Conservation (phyloP, 2,797 vertebrate species). For the Sus cebifrons region DNA sequence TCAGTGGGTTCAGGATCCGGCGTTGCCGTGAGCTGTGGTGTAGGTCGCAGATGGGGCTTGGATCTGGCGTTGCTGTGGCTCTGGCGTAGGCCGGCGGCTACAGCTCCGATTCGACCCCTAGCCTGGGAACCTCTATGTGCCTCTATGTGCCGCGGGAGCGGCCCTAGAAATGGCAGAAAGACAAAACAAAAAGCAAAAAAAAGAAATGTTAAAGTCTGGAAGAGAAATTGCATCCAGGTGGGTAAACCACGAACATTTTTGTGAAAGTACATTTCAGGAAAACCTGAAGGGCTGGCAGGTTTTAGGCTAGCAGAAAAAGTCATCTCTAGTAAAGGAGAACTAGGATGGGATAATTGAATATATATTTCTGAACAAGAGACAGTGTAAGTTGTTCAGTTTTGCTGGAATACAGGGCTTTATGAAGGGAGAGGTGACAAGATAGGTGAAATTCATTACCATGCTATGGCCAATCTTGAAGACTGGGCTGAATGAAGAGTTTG, state of each 20-base stretch:
- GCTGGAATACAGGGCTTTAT: not conserved
- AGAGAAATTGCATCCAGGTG: not conserved
- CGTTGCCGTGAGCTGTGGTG: no score
- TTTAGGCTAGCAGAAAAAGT: not conserved
- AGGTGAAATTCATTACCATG: not conserved
- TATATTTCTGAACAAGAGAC: not conserved
- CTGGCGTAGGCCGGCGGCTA: no score
- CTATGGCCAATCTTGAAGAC: not conserved
- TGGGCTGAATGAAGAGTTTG: not conserved
- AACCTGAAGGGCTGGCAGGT: not conserved
- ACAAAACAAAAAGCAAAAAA: not conserved
- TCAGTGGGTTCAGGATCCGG: no score
- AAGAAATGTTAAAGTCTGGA: not conserved
- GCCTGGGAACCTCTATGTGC: no score
- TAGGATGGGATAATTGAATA: not conserved
- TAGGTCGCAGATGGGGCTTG: no score
- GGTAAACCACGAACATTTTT: not conserved
- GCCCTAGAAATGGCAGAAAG: no score
- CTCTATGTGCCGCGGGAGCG: no score
- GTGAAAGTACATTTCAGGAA: not conserved
- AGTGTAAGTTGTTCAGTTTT: not conserved
- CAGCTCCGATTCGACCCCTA: no score
- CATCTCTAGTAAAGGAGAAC: not conserved
- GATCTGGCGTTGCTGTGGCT: no score
- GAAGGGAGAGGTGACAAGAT: not conserved